phyloP scores from a whole-genome alignment of 2,113 vertebrate genomes.

The Pseudonaja textilis region DNA sequence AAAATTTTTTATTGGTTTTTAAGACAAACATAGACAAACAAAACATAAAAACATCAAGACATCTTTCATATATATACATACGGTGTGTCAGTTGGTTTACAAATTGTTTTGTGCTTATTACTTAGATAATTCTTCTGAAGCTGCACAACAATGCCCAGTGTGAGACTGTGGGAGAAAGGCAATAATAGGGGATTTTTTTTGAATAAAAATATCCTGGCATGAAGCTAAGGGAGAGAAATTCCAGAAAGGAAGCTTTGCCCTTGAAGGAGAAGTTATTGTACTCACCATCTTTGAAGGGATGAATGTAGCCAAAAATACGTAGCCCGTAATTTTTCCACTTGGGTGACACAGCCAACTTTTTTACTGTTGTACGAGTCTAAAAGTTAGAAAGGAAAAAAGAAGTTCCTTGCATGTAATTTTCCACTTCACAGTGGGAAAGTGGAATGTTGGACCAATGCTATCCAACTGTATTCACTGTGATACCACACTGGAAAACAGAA shows the following conservation, averaged over 20 bases:
- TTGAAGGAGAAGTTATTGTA: background rate
- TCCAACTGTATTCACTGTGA: background rate
- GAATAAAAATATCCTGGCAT: background rate
- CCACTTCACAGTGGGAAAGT: background rate
- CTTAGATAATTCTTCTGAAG: background rate
- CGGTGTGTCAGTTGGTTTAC: too few species aligned
- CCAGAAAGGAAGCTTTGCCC: background rate
- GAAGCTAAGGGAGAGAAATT: background rate
- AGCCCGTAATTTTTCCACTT: conserved; percentile 99
- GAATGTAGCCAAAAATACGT: conserved; percentile 93
- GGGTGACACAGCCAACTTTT: conserved; percentile 93
- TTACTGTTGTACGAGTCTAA: conserved; percentile 88
- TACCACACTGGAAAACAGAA: background rate
- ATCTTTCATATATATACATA: too few species aligned
- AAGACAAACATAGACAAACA: too few species aligned
- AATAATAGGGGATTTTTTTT: background rate
- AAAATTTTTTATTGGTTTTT: too few species aligned
- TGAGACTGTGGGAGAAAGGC: background rate
- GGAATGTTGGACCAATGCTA: background rate
- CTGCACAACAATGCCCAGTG: background rate
- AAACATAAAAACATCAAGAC: too few species aligned
- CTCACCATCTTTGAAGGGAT: conserved; percentile 95
- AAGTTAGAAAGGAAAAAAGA: background rate
- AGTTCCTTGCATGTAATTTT: fast-evolving
- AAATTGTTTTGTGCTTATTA: background rate